These are phyloP conservation scores for Prietella phreatophila DNA, from an alignment of 2,113 vertebrate species.

Conservation along the genomic window DNA sequence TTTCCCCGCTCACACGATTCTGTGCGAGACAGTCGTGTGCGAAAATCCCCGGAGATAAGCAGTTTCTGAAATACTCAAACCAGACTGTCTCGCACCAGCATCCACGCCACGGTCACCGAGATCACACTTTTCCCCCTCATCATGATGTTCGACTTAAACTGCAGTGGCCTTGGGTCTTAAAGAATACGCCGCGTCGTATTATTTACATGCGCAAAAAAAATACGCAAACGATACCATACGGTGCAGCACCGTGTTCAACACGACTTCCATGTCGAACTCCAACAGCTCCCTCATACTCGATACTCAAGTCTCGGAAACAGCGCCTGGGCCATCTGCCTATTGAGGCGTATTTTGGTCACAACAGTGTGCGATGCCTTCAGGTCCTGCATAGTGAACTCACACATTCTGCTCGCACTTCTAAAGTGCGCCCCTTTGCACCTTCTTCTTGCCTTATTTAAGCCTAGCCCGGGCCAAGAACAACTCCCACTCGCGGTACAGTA, in stretches of 20 bases:
- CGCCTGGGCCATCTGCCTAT: slow-evolving; percentile 51
- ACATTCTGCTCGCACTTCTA: slow-evolving; percentile 44
- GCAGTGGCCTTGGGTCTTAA: background rate
- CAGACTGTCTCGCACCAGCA: background rate
- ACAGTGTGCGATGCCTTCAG: slow-evolving; percentile 41
- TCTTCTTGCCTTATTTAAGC: slow-evolving; percentile 42
- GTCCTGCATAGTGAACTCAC: slow-evolving; percentile 59
- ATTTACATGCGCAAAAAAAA: background rate
- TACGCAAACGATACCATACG: background rate
- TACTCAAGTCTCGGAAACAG: slow-evolving; percentile 49
- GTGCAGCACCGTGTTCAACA: background rate
- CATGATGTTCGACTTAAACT: background rate
- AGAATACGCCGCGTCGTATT: background rate
- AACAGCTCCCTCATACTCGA: slow-evolving; percentile 24
- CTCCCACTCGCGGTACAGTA: slow-evolving; percentile 42
- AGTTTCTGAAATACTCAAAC: background rate
- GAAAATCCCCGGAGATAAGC: background rate
- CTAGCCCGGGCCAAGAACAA: slow-evolving; percentile 48
- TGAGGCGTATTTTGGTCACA: background rate
- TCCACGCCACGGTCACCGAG: background rate
- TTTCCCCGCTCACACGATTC: background rate
- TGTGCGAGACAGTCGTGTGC: background rate
- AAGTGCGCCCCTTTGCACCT: slow-evolving; percentile 21
- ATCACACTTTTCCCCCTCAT: background rate
- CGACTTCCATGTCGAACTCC: background rate